Conservation (phyloP, 2,797 vertebrate genomes). For the Cottoperca gobio region DNA sequence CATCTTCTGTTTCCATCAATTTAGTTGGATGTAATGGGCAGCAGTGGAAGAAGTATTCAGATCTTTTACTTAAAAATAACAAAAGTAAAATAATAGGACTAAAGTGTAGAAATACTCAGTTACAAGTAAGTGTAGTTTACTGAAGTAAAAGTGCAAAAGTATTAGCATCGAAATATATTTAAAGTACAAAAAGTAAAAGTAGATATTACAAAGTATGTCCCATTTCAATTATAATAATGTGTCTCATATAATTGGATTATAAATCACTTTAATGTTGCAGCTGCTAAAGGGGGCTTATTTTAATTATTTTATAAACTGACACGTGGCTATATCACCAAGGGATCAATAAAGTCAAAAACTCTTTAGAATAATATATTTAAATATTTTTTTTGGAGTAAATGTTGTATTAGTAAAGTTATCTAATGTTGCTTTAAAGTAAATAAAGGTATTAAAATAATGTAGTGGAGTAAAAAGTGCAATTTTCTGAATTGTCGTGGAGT, state of each 20-base stretch:
- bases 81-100: no score
- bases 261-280: not conserved
- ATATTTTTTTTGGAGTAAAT: not conserved
- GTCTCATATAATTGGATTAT: not conserved
- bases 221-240: not conserved
- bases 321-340: not conserved
- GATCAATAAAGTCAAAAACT: not conserved
- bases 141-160: not conserved
- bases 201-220: no score
- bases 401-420: not conserved
- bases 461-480: not conserved
- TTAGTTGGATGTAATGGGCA: not conserved
- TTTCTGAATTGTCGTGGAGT: not conserved
- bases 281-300: not conserved
- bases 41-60: not conserved
- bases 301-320: not conserved
- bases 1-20: slow-evolving; percentile 1
- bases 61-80: not conserved
- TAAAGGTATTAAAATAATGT: not conserved
- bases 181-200: not conserved
- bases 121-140: not conserved
- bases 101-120: not conserved
- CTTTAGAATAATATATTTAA: not conserved
- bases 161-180: not conserved
- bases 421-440: not conserved